Conservation (phyloP, 2,113 vertebrate species). For the Andinoacara biseriatus region DNA sequence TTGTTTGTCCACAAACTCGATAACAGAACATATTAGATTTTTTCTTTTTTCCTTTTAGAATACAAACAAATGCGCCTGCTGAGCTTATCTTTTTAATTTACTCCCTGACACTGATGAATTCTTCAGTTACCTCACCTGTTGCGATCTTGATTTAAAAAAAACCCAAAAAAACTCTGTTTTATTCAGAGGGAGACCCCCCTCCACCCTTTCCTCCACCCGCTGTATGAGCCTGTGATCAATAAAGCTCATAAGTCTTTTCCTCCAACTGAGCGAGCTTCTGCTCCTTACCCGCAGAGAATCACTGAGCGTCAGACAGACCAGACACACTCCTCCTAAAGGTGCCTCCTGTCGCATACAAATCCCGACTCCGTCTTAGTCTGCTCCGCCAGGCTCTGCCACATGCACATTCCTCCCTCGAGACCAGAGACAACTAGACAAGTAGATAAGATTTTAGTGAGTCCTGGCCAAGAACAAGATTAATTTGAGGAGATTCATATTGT, state of each 20-base stretch:
- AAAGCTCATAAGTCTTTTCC: conserved; percentile 69
- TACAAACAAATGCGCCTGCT: not conserved
- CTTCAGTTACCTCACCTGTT: conserved; percentile 47
- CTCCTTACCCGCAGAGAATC: conserved; percentile 55
- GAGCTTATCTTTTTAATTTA: conserved; percentile 16
- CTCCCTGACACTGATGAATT: conserved; percentile 29
- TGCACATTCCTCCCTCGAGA: conserved; percentile 41
- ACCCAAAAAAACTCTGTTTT: conserved; percentile 11
- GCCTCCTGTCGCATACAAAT: conserved; percentile 67
- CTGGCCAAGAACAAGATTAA: conserved; percentile 47
- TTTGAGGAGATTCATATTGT: conserved; percentile 25
- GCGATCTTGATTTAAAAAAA: conserved; percentile 29
- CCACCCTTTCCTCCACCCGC: not conserved
- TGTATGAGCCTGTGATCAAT: conserved; percentile 60
- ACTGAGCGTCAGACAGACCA: conserved; percentile 65
- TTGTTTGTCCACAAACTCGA: not conserved
- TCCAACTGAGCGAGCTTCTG: conserved; percentile 48
- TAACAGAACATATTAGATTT: not conserved
- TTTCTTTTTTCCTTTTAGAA: not conserved
- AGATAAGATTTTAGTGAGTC: conserved; percentile 54
- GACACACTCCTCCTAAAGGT: conserved; percentile 61
- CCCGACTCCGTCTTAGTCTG: conserved; percentile 31
- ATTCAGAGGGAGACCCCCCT: not conserved
- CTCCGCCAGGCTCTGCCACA: conserved; percentile 37
- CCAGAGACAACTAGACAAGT: conserved; percentile 47